Percentiles rank a stretch among this genome's conserved stretches.
phyloP scores from a whole-genome alignment of 1,140 invertebrate species.

The Pemphigus obesinymphae region DNA sequence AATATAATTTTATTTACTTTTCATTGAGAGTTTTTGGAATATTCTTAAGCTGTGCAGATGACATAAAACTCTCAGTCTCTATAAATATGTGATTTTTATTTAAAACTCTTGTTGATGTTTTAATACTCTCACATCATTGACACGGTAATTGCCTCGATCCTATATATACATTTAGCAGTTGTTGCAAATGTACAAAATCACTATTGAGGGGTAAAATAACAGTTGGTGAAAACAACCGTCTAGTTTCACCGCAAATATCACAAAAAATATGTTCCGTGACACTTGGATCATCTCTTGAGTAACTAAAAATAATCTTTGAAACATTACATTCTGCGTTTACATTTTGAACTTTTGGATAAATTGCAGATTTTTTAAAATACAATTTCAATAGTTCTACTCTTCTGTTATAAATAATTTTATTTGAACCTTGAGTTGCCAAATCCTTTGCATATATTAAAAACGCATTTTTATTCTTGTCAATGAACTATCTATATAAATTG shows the following conservation, averaged over 20 bases:
- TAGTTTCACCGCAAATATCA: neutral
- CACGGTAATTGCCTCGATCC: neutral
- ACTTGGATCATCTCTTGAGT: too few relatives aligned
- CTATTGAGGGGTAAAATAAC: neutral
- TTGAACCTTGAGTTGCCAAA: neutral
- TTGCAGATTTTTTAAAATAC: neutral
- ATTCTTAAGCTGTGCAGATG: too few relatives aligned
- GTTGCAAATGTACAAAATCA: neutral
- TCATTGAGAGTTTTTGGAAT: too few relatives aligned
- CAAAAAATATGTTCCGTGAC: too few relatives aligned
- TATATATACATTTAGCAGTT: neutral
- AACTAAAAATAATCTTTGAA: neutral
- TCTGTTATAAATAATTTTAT: neutral
- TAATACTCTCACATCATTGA: neutral
- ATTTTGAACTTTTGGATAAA: neutral
- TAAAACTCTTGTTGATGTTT: neutral
- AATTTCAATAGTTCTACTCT: neutral
- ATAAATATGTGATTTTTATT: neutral
- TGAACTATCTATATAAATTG: too few relatives aligned
- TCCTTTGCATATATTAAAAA: neutral
- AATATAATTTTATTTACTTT: too few relatives aligned
- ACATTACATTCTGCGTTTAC: neutral
- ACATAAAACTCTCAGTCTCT: neutral
- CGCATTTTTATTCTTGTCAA: neutral
- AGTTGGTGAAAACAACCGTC: neutral